Conservation (phyloP, 2,797 vertebrate genomes). For the Moxostoma hubbsi region DNA sequence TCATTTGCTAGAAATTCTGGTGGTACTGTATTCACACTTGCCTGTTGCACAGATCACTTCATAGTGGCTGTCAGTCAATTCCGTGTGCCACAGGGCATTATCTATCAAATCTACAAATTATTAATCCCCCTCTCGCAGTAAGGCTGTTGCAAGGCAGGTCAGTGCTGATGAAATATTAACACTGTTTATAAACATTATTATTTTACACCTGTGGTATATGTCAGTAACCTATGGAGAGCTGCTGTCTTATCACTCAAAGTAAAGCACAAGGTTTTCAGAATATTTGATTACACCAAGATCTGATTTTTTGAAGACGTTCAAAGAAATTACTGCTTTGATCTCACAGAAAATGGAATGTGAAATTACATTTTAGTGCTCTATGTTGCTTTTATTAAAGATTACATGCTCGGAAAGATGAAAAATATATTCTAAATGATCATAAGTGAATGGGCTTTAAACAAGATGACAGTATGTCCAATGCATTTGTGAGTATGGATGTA, state of each 20-base stretch:
- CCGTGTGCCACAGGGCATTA: slow-evolving; percentile 17
- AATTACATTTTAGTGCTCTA: background rate
- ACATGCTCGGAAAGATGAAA: slow-evolving; percentile 6
- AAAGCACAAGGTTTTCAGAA: background rate
- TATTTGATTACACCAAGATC: background rate
- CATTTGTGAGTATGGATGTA: background rate
- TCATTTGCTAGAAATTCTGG: background rate
- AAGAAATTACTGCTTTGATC: slow-evolving; percentile 2
- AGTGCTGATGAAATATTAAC: slow-evolving; percentile 64
- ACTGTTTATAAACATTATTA: slow-evolving; percentile 63
- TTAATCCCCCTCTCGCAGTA: slow-evolving; percentile 46
- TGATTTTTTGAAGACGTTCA: background rate
- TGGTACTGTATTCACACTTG: background rate
- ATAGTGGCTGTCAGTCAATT: slow-evolving; percentile 41
- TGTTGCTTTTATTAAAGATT: slow-evolving; percentile 30
- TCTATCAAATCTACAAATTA: slow-evolving; percentile 41
- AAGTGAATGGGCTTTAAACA: slow-evolving; percentile 1
- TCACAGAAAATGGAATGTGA: slow-evolving; percentile 12
- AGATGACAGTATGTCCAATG: background rate
- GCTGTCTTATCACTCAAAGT: slow-evolving; percentile 2
- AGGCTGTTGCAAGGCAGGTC: slow-evolving; percentile 50
- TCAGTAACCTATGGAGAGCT: slow-evolving; percentile 31
- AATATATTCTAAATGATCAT: background rate
- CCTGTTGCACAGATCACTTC: slow-evolving; percentile 31
- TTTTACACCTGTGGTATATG: slow-evolving; percentile 53